phyloP scores from a whole-genome alignment of 2,113 vertebrate genomes.

The Oophaga pumilio region DNA sequence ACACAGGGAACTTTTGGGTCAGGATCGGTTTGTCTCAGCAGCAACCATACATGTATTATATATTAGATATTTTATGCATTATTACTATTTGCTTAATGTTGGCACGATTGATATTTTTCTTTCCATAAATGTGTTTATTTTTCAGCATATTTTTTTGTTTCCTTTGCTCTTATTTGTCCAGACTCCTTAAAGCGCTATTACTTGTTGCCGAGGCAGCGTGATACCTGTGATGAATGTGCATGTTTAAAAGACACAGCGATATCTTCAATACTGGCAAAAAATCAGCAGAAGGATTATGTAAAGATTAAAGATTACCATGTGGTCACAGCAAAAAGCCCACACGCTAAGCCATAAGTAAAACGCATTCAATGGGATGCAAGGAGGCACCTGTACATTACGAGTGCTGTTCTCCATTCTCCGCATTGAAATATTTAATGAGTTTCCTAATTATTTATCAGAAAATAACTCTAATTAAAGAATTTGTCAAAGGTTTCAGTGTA shows the following conservation, averaged over 20 bases:
- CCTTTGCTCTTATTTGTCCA: neutral
- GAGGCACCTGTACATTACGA: neutral
- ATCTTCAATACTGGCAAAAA: neutral
- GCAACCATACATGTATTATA: too few species aligned
- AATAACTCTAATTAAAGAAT: slow-evolving; percentile 30
- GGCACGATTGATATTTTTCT: neutral
- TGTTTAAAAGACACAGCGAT: neutral
- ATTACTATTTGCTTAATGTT: neutral
- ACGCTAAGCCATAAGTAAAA: neutral
- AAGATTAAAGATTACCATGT: slow-evolving; percentile 1
- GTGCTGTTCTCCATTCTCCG: neutral
- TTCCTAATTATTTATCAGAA: slow-evolving; percentile 27
- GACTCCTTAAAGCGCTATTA: neutral
- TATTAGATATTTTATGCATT: neutral
- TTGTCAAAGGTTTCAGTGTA: slow-evolving; percentile 24
- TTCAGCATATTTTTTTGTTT: neutral
- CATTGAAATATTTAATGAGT: neutral
- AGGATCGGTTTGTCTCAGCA: too few species aligned
- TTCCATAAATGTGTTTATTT: neutral
- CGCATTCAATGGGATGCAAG: neutral
- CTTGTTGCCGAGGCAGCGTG: neutral
- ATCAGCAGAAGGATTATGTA: slow-evolving; percentile 25
- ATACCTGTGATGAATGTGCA: neutral
- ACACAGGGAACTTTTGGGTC: too few species aligned
- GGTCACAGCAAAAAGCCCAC: slow-evolving; percentile 3